phyloP scores from a whole-genome alignment of 1,140 invertebrate species.

The Rhynchophorus ferrugineus region DNA sequence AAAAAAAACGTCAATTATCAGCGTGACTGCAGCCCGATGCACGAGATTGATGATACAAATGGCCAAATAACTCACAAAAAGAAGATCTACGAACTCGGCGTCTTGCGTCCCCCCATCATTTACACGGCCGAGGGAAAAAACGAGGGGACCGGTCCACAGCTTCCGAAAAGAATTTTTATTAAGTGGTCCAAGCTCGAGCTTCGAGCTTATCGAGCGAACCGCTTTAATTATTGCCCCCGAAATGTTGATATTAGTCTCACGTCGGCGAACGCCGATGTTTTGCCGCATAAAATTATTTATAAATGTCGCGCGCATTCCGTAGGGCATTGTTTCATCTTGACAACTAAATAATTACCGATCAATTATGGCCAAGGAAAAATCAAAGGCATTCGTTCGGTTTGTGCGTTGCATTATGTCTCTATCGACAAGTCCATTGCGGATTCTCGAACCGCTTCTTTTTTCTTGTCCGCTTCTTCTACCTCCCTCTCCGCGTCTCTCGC shows the following conservation, averaged over 20 bases:
- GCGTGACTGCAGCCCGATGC: too few relatives aligned
- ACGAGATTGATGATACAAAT: too few relatives aligned
- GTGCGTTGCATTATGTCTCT: conserved; percentile 19
- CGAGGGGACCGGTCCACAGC: conserved; percentile 1
- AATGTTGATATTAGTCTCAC: conserved; percentile 20
- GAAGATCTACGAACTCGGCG: too few relatives aligned
- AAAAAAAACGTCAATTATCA: too few relatives aligned
- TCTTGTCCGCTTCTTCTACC: too few relatives aligned
- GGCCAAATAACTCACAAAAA: too few relatives aligned
- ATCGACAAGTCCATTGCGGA: conserved; percentile 11
- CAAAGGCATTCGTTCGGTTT: conserved; percentile 15
- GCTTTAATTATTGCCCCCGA: conserved; percentile 17
- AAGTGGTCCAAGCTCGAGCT: conserved; percentile 21
- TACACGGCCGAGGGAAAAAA: conserved; percentile 5
- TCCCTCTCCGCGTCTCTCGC: too few relatives aligned
- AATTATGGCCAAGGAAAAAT: conserved; percentile 20
- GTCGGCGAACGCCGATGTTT: conserved; percentile 13
- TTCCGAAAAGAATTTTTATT: conserved; percentile 19
- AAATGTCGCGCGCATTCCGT: conserved; percentile 15
- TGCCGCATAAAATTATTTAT: conserved; percentile 20
- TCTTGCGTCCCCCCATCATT: too few relatives aligned
- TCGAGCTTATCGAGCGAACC: conserved; percentile 13
- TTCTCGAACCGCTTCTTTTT: too few relatives aligned
- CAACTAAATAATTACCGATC: conserved; percentile 22
- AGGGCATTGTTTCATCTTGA: conserved; percentile 20